A percentile compares a stretch with the other conserved stretches of the same genome.
Conservation (phyloP, 2,797 vertebrate genomes). For the Girardinus metallicus region DNA sequence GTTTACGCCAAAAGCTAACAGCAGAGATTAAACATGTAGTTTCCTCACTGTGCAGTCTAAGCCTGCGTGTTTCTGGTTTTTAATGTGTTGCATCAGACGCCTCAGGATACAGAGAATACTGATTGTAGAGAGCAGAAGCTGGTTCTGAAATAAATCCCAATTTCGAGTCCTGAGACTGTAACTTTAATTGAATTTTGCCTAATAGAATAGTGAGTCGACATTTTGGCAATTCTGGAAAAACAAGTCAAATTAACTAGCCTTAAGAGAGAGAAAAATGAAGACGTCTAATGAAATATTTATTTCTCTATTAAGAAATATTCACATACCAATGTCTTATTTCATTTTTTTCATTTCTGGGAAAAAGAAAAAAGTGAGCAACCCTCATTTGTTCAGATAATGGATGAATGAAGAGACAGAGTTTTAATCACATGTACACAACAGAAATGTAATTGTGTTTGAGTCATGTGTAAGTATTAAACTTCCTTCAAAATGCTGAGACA, state of each 20-base stretch:
- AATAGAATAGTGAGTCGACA: no score
- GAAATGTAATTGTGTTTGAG: neutral
- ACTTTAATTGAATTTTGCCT: neutral
- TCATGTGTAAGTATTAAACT: neutral
- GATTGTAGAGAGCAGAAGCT: neutral
- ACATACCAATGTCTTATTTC: neutral
- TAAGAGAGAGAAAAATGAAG: neutral
- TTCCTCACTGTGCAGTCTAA: constrained; percentile 1
- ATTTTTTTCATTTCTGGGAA: no score
- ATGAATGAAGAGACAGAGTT: no score
- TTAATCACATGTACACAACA: neutral
- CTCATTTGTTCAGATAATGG: no score
- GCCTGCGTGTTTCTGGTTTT: neutral
- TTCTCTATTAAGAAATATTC: neutral
- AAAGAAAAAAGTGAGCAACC: neutral
- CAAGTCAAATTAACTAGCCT: neutral
- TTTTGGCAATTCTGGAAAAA: neutral
- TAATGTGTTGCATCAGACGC: neutral
- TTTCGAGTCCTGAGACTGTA: neutral
- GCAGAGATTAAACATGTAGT: neutral
- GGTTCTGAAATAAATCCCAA: neutral
- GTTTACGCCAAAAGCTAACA: neutral
- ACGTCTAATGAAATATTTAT: neutral
- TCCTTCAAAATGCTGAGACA: neutral
- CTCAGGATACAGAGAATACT: neutral